phyloP scores from a whole-genome alignment of 2,797 vertebrate genomes.

The Gymnothorax reevesii region DNA sequence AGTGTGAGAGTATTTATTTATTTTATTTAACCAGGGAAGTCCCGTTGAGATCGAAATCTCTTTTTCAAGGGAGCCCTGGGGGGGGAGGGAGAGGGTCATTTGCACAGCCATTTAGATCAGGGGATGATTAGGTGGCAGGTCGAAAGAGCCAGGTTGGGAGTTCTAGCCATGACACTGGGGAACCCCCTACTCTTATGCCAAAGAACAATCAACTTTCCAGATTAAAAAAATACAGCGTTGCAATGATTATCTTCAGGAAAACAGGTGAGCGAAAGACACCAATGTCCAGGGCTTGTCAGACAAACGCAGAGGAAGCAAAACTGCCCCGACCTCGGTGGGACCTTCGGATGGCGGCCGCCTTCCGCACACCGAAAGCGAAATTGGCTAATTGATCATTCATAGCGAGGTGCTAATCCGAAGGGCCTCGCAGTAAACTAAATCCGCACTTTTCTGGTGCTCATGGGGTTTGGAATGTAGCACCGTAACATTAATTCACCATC shows the following conservation, averaged over 20 bases:
- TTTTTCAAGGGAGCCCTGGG: too few species aligned
- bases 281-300: conserved; percentile 61
- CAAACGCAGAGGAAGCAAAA: conserved; percentile 64
- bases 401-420: conserved; percentile 66
- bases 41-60: too few species aligned
- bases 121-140: too few species aligned
- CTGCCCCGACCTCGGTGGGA: conserved; percentile 61
- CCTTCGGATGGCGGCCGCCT: conserved; percentile 55
- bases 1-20: too few species aligned
- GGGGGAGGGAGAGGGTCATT: too few species aligned
- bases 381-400: conserved; percentile 64
- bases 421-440: conserved; percentile 60
- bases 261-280: conserved; percentile 28
- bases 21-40: too few species aligned
- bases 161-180: too few species aligned
- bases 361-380: conserved; percentile 50
- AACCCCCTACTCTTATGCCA: too few species aligned
- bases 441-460: conserved; percentile 28
- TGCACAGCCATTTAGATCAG: too few species aligned
- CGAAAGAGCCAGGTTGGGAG: too few species aligned
- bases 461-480: conserved; percentile 57
- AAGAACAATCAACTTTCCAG: conserved; percentile 14
- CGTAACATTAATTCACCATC: conserved; percentile 60
- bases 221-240: conserved; percentile 54
- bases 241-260: conserved; percentile 43